These are phyloP conservation scores for Pantherophis guttatus DNA, from an alignment of 2,113 vertebrate genomes.

Conservation along the genomic window DNA sequence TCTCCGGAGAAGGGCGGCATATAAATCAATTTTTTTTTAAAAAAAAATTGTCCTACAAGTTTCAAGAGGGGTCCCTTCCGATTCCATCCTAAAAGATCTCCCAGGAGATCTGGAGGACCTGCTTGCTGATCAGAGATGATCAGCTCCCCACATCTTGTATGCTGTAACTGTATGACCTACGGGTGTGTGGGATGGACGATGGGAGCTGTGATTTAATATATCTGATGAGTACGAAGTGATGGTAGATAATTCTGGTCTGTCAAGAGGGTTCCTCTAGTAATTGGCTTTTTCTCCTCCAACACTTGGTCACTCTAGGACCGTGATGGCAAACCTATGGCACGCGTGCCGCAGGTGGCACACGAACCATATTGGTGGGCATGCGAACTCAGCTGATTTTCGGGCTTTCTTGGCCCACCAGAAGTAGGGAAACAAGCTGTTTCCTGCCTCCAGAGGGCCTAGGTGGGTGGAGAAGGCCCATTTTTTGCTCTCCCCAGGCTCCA, in stretches of 20 bases:
- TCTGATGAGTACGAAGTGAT: neutral
- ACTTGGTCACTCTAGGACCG: too few species aligned
- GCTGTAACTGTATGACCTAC: neutral
- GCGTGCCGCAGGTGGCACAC: too few species aligned
- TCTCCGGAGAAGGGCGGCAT: too few species aligned
- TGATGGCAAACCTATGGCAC: too few species aligned
- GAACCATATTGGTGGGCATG: too few species aligned
- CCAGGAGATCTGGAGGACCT: neutral
- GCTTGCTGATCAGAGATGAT: neutral
- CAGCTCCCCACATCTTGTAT: neutral
- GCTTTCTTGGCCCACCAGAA: too few species aligned
- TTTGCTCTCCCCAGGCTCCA: too few species aligned
- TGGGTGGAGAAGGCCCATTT: too few species aligned
- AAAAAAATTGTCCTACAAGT: neutral
- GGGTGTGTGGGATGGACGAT: accelerated
- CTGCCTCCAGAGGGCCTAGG: too few species aligned
- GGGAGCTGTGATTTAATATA: neutral
- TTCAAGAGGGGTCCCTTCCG: neutral
- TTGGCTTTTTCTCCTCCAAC: neutral
- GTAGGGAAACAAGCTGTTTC: too few species aligned
- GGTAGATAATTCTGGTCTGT: neutral
- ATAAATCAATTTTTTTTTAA: too few species aligned
- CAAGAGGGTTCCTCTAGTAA: neutral
- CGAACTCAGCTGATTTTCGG: too few species aligned
- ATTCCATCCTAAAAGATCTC: neutral